Conservation (phyloP, 2,888 invertebrate species). For the Anoplius nigerrimus region DNA sequence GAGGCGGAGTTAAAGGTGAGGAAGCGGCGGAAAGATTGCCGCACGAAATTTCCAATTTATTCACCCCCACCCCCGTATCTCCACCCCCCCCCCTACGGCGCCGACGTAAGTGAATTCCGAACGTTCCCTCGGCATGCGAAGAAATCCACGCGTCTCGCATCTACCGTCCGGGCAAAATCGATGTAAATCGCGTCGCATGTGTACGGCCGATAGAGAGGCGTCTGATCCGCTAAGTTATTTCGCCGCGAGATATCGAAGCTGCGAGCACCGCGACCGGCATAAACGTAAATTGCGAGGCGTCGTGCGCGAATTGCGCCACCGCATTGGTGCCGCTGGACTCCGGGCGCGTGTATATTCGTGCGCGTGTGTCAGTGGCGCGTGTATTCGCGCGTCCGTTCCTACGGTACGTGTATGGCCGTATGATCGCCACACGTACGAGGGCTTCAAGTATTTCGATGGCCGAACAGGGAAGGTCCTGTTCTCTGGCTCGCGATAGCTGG, state of each 20-base stretch:
- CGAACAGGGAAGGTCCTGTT: slow-evolving; percentile 3
- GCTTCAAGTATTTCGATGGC: slow-evolving; percentile 1
- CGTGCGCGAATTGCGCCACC: slow-evolving; percentile 16
- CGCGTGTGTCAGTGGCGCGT: not conserved
- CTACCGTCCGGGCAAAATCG: slow-evolving; percentile 20
- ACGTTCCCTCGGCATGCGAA: not conserved
- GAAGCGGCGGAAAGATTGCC: not conserved
- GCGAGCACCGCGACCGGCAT: slow-evolving; percentile 28
- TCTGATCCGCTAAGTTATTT: slow-evolving; percentile 59
- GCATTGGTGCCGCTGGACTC: slow-evolving; percentile 15
- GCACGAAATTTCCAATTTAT: not conserved
- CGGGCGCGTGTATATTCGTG: not conserved
- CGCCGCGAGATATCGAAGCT: slow-evolving; percentile 47
- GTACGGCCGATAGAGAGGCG: slow-evolving; percentile 45
- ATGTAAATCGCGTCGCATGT: slow-evolving; percentile 53
- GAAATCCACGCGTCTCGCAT: slow-evolving; percentile 15
- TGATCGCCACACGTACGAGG: not conserved
- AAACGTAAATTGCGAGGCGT: slow-evolving; percentile 50
- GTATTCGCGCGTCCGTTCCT: too few relatives aligned
- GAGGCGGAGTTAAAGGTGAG: not conserved
- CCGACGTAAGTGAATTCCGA: not conserved
- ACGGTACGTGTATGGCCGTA: too few relatives aligned
- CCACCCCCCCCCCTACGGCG: too few relatives aligned
- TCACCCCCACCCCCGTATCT: too few relatives aligned
- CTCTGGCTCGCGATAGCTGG: not conserved